Base-by-base conservation (phyloP, 1,140 invertebrate species). In the Drosophila persimilis region DNA sequence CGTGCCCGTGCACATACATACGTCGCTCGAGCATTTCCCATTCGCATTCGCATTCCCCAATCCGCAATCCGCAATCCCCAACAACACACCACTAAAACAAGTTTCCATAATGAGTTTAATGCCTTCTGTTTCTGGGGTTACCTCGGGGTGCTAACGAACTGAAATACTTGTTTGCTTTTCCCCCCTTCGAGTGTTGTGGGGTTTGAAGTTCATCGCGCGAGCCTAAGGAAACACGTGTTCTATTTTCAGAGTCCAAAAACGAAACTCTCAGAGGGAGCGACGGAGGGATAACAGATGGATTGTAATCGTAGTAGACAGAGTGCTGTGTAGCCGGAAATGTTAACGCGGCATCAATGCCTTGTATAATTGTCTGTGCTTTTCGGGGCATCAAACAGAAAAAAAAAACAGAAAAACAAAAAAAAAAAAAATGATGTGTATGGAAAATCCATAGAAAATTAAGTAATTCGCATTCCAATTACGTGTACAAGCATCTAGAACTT, bases 381-480 rank as follows among this genome's bases (percentile, higher is more conserved):
- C 64, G 20, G 78, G 52, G 65, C 57, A 66, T 71, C 78, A 20
- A 20, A 20, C 20, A 20, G 20, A 17, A 17, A 17, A 0, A 17
- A 0, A 17, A 0, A 75, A 84, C n/a, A n/a, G n/a, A n/a, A n/a
- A 17, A 17, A 17, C 15, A 17, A 0, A 17, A 0, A 75, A 84
- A 9, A 31, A 31, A 31, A 31, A 9, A 31, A 31, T 3, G 3
- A 69, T 73, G 72, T 77, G 66, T 80, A 66, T 5, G 35, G 35
- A 67, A 70, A 84, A 80, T 77, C 73, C 74, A 75, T 58, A 67
- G 70, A 58, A 80, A 86, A 86, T 88, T 41, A 88, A 86, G 81
- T 63, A 65, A 88, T 86, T 86, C 65, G 81, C 78, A 86, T 86
- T 86, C 35, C 81, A 86, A 81, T 86, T 88, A 88, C 81, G 81